Base-by-base conservation (phyloP, 2,797 vertebrate genomes). In the Lutjanus argentimaculatus region DNA sequence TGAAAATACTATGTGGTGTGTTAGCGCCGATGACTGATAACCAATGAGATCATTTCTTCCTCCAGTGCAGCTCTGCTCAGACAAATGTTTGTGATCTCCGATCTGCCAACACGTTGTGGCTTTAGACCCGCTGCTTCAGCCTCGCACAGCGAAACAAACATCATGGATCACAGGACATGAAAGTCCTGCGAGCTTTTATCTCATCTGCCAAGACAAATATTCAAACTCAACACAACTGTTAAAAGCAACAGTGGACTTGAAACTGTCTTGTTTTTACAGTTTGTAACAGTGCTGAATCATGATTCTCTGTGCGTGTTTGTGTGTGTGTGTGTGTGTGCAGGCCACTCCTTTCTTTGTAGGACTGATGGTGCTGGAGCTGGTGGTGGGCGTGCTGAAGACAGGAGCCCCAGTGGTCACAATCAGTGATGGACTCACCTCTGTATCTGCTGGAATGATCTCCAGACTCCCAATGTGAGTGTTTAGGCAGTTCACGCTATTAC, bases 401-500 rank as follows among this genome's bases (percentile, higher is more conserved):
- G 95, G 90, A 53, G 90, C 91, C 13, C 70, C 91, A 1, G 62
- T 93, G 2, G 85, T 93, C 72, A 94, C 89, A 63, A 45, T 98
- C 83, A 96, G 95, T 30, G 97, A 98, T 82, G 94, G 94, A 75
- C 82, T 98, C 84, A 96, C 96, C 61, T 98, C 96, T 56, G 1
- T 99, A 55, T 96, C 97, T 21, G 93, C 97, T 7, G 97, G 98
- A 7, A 94, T 99, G 87, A 80, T 98, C 70, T 98, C 97, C 87
- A 95, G 91, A 88, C 90, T 99, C 68, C 97, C 97, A 17, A 68
- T 93, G 97, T 98, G 92, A 92, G 92, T 57, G 6, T 80, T 21
- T 0, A 71, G 6, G 19, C 59, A 40, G 55, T n/a, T 52, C 10
- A 14, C 0, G 15, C 42, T 40, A 30, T 2, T 0, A 36, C 48